Percentiles rank a stretch among this genome's conserved stretches.
Conservation (phyloP, 2,888 invertebrate genomes). For the Polydrusus cervinus region DNA sequence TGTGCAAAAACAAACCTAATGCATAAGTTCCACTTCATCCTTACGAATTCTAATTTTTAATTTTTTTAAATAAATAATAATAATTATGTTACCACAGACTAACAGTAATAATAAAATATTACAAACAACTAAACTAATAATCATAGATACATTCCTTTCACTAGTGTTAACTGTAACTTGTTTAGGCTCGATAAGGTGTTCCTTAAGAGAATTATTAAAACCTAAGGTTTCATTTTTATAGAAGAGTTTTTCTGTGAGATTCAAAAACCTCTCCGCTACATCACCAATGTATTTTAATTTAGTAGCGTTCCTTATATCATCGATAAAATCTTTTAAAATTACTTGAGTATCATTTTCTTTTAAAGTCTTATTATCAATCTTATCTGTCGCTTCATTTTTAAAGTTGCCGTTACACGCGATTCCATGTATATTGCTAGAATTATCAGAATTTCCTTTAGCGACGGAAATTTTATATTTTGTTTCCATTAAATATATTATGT, state of each 20-base stretch:
- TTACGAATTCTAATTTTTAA: not conserved
- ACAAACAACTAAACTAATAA: not conserved
- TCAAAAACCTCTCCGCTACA: not conserved
- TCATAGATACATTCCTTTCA: not conserved
- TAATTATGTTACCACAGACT: not conserved
- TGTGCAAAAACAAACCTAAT: too few species aligned
- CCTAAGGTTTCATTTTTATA: not conserved
- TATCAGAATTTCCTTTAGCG: not conserved
- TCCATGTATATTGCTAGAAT: slow-evolving; percentile 11
- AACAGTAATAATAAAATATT: not conserved
- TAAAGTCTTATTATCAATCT: not conserved
- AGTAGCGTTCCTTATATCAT: not conserved
- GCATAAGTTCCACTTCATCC: not conserved
- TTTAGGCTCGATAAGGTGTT: not conserved
- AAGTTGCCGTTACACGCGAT: slow-evolving; percentile 7
- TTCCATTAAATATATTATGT: slow-evolving; percentile 19
- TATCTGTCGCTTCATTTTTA: not conserved
- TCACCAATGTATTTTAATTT: not conserved
- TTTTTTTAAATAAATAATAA: not conserved
- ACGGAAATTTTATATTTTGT: not conserved
- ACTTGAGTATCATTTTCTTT: not conserved
- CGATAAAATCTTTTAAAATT: not conserved
- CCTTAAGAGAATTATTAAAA: not conserved
- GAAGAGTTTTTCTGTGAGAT: not conserved
- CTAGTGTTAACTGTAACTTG: not conserved